Percentiles rank a stretch among this genome's conserved stretches.
phyloP scores from a whole-genome alignment of 2,797 vertebrate genomes.

The Avahi laniger region DNA sequence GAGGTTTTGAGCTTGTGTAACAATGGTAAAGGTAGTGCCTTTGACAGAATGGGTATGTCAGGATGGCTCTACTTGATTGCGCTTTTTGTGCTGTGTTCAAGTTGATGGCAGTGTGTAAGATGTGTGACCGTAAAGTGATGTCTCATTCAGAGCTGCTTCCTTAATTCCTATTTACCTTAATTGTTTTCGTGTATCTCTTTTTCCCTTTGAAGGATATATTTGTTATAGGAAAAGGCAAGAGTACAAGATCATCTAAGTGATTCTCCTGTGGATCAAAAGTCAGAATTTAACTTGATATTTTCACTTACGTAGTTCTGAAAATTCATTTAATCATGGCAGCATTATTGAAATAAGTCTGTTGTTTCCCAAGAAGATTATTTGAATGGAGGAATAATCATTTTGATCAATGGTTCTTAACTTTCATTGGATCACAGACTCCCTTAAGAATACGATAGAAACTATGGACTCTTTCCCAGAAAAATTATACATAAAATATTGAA shows the following conservation, averaged over 20 bases:
- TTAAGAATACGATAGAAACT: neutral
- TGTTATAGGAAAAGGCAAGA: neutral
- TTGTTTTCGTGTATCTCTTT: neutral
- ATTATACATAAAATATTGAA: neutral
- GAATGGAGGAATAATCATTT: neutral
- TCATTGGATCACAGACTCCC: neutral
- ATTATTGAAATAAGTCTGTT: neutral
- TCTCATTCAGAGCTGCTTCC: neutral
- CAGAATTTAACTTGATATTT: conserved; percentile 25
- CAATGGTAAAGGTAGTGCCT: neutral
- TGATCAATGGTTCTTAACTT: conserved; percentile 1
- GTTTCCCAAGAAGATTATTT: neutral
- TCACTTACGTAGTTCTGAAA: neutral
- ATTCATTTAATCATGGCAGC: neutral
- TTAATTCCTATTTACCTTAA: neutral
- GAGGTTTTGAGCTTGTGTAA: neutral
- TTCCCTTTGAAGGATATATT: neutral
- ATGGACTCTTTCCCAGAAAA: neutral
- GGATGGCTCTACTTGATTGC: neutral
- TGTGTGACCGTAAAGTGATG: neutral
- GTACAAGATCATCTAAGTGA: neutral
- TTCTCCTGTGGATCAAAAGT: neutral
- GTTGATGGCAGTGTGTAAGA: neutral
- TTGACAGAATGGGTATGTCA: neutral
- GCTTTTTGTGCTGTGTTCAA: too few species aligned